Conservation (phyloP, 2,888 invertebrate species). For the Apamea epomidion region DNA sequence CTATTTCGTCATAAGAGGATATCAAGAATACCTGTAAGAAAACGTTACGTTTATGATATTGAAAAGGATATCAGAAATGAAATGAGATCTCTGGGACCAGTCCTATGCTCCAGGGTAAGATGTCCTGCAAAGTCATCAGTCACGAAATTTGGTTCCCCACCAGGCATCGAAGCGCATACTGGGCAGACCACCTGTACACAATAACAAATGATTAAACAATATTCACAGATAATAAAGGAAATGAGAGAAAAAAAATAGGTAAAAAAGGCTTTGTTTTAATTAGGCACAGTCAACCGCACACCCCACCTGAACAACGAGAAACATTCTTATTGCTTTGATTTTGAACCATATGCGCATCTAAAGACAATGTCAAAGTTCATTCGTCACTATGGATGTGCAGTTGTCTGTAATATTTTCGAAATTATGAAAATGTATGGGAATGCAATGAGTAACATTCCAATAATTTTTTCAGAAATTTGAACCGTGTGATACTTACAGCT, state of each 20-base stretch:
- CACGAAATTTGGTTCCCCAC: slow-evolving; percentile 99
- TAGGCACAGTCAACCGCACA: too few relatives aligned
- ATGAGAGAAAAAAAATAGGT: not conserved
- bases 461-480: not conserved
- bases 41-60: slow-evolving; percentile 34
- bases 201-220: not conserved
- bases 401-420: not conserved
- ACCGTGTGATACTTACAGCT: slow-evolving; percentile 92
- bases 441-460: not conserved
- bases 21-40: slow-evolving; percentile 4
- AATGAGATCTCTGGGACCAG: slow-evolving; percentile 97
- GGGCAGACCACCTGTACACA: slow-evolving; percentile 95
- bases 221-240: not conserved
- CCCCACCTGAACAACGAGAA: not conserved
- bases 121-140: slow-evolving; percentile 99
- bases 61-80: slow-evolving; percentile 96
- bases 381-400: not conserved
- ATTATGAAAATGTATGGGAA: slow-evolving; percentile 8
- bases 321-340: not conserved
- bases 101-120: slow-evolving; percentile 98
- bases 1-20: not conserved
- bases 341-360: not conserved
- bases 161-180: slow-evolving; percentile 98
- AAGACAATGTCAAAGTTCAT: not conserved
- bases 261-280: not conserved